phyloP scores from a whole-genome alignment of 2,888 invertebrate genomes.

The Drosophila peninsularis region DNA sequence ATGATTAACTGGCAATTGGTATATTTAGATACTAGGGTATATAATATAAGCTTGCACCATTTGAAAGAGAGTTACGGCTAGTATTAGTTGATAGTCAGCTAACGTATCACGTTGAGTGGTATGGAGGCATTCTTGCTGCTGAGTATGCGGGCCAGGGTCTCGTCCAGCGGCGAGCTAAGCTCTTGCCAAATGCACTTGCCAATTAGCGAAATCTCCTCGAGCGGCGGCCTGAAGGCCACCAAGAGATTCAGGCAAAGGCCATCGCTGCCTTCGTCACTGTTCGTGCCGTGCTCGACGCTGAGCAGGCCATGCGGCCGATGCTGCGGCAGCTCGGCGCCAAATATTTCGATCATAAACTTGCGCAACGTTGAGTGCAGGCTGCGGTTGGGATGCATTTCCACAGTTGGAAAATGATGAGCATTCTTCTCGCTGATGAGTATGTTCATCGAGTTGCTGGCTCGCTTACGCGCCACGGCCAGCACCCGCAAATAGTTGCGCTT shows the following conservation, averaged over 20 bases:
- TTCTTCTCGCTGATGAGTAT: constrained; percentile 94
- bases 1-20: constrained; percentile 26
- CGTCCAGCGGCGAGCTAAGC: constrained; percentile 89
- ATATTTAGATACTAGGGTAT: constrained; percentile 22
- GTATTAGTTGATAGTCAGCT: constrained; percentile 26
- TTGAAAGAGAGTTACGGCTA: constrained; percentile 29
- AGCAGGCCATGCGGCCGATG: constrained; percentile 92
- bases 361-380: constrained; percentile 94
- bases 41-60: constrained; percentile 56
- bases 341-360: constrained; percentile 95
- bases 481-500: constrained; percentile 91
- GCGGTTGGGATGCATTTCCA: constrained; percentile 92
- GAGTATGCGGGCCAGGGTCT: constrained; percentile 88
- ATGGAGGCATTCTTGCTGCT: constrained; percentile 91
- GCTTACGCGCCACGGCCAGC: constrained; percentile 92
- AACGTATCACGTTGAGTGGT: constrained; percentile 92
- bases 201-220: constrained; percentile 94
- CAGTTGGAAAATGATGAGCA: constrained; percentile 92
- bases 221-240: constrained; percentile 92
- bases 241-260: constrained; percentile 93
- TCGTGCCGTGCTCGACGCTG: constrained; percentile 89
- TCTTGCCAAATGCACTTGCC: constrained; percentile 97
- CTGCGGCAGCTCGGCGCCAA: constrained; percentile 93
- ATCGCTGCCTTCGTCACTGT: constrained; percentile 86
- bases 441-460: constrained; percentile 92